Evolutionary conservation across 2,888 invertebrate species (phyloP).

Genomic region (Pristionchus japonicus): DNA sequence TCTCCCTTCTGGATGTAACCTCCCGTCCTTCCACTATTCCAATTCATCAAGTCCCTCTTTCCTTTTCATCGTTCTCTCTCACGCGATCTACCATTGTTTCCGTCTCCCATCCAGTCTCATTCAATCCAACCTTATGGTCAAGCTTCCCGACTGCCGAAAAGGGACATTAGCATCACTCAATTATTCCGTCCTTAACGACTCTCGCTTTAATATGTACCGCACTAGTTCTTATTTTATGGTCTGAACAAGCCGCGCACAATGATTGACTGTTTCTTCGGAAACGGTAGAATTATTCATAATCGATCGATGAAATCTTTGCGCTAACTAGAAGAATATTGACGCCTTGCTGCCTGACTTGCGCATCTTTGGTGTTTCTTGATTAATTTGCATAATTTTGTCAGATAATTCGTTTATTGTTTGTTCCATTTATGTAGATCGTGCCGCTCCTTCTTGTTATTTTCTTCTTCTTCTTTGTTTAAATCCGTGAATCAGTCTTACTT

Average conservation of each 20-base stretch:
- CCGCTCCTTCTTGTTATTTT: too few species aligned
- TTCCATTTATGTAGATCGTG: too few species aligned
- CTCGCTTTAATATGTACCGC: constrained; percentile 38
- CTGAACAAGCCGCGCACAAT: background rate
- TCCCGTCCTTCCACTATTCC: background rate
- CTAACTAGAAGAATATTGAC: background rate
- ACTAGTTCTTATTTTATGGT: background rate
- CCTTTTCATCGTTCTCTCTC: constrained; percentile 18
- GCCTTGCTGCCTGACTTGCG: background rate
- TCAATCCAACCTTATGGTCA: constrained; percentile 28
- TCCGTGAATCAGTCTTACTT: background rate
- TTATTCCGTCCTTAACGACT: constrained; percentile 28
- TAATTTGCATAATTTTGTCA: background rate
- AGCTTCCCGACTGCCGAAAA: constrained; percentile 23
- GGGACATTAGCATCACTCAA: background rate
- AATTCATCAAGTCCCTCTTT: background rate
- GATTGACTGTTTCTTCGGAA: background rate
- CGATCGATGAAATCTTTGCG: constrained; percentile 11
- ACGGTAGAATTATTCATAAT: background rate
- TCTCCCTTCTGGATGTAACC: constrained; percentile 20
- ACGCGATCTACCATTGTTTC: constrained; percentile 28
- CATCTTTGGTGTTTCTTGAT: background rate
- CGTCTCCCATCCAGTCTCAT: background rate
- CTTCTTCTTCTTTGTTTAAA: too few species aligned
- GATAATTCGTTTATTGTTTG: too few species aligned